Conservation (phyloP, 2,113 vertebrate species). For the Uria aalge region DNA sequence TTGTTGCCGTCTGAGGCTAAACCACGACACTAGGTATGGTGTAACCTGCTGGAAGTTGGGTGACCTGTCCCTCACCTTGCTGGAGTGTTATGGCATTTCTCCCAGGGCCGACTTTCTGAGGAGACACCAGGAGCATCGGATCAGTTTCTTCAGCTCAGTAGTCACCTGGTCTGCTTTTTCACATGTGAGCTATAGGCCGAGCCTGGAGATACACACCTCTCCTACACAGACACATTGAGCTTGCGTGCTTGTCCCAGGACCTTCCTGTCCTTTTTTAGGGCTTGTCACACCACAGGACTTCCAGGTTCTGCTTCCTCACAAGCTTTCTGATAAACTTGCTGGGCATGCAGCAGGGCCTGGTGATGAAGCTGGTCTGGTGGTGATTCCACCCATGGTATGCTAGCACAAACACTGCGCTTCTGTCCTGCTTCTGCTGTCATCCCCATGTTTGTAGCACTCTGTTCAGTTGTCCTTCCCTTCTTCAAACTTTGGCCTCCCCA, state of each 20-base stretch:
- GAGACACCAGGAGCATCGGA: not conserved
- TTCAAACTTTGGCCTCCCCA: not conserved
- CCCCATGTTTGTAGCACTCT: not conserved
- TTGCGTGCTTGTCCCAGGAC: not conserved
- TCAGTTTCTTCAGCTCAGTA: not conserved
- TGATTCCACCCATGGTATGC: not conserved
- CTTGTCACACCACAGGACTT: not conserved
- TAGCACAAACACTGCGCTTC: not conserved
- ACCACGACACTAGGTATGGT: constrained; percentile 65
- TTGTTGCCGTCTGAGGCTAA: too few relatives aligned
- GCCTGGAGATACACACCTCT: not conserved
- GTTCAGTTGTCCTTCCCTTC: not conserved
- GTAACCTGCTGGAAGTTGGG: not conserved
- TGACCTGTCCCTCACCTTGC: not conserved
- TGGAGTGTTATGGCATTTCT: not conserved
- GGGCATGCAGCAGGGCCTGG: not conserved
- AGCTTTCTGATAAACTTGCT: not conserved
- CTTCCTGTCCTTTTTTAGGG: not conserved
- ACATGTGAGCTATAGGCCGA: not conserved
- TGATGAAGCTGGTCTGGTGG: not conserved
- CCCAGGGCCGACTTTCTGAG: not conserved
- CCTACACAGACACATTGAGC: not conserved
- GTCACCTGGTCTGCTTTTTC: not conserved
- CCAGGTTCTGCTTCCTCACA: not conserved
- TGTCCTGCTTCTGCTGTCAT: not conserved